Evolutionary conservation across 2,113 vertebrate genomes (phyloP).

Genomic region (Pteruthius melanotis): DNA sequence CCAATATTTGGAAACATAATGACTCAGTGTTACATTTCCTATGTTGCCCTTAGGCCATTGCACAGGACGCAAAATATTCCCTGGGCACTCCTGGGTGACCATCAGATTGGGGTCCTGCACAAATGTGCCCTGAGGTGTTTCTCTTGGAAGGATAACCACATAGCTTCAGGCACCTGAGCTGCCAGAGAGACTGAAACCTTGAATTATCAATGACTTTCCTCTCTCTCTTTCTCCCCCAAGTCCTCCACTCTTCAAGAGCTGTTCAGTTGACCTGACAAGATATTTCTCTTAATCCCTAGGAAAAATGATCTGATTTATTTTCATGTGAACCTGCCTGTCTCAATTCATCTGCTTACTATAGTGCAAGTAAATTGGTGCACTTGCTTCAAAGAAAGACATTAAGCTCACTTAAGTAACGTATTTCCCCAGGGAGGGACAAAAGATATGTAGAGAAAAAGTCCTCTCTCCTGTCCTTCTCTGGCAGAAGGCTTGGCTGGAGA

Average conservation of each 20-base stretch:
- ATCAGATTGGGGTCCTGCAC: fast-evolving
- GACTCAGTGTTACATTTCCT: not conserved
- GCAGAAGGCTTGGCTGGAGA: not conserved
- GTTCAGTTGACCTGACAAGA: not conserved
- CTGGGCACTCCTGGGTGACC: not conserved
- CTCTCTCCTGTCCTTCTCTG: not conserved
- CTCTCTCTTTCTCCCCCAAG: fast-evolving
- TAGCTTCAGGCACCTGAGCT: not conserved
- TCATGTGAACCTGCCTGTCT: not conserved
- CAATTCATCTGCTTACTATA: not conserved
- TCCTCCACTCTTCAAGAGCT: not conserved
- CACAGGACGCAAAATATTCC: not conserved
- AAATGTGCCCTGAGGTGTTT: fast-evolving
- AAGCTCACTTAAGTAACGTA: not conserved
- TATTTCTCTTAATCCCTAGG: not conserved
- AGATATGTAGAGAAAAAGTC: not conserved
- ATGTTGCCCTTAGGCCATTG: not conserved
- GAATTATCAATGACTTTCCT: not conserved
- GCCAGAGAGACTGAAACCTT: not conserved
- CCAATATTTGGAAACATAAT: not conserved
- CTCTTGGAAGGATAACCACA: not conserved
- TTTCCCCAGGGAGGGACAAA: not conserved
- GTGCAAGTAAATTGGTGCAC: not conserved
- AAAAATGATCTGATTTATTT: not conserved
- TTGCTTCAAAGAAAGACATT: not conserved